Base-by-base conservation (phyloP, 2,113 vertebrate genomes). In the Sula dactylatra region DNA sequence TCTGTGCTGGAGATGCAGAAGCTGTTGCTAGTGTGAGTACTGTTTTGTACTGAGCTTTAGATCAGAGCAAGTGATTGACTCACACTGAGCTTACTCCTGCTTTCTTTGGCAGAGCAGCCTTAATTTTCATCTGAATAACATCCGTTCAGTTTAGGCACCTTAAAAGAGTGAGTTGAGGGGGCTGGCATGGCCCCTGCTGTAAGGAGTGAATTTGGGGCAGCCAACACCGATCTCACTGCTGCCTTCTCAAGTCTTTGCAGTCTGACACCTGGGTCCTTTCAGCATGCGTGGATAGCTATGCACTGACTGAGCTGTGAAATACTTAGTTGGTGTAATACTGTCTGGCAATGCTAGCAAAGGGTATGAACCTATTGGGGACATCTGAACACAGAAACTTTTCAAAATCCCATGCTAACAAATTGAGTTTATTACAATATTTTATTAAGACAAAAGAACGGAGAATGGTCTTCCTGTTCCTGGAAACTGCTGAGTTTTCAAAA, bases 121-220 rank as follows among this genome's bases (percentile, higher is more conserved):
- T 50, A 34, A 76, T 94, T 87, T 87, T 91, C 44, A 56, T 76
- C 84, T 56, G 77, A 93, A 67, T 74, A 74, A 55, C 49, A 69
- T 34, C 70, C 25, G 16, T 32, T 73, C 21, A 22, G 10, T 2
- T 88, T 65, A 90, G 56, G 62, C 27, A 90, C 66, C 81, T 82
- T 67, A 20, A 76, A 86, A 47, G 31, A 65, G 52, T 1, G 27
- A 86, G 49, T 0, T 59, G 54, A 85, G 65, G n/a, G 64, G 45
- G 29, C 27, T 90, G 73, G 70, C 66, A 13, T 15, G 56, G n/a
- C 47, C 58, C 22, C 45, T 40, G 79, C 44, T 52, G 24, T 34
- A 61, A 61, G 36, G 66, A 34, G 31, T 45, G 79, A 89, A 74
- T 86, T 58, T 45, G 54, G 58, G 71, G 58, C 58, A 86, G 54